Base-by-base conservation (phyloP, 1,140 invertebrate species). In the Sminthurinus signatus region DNA sequence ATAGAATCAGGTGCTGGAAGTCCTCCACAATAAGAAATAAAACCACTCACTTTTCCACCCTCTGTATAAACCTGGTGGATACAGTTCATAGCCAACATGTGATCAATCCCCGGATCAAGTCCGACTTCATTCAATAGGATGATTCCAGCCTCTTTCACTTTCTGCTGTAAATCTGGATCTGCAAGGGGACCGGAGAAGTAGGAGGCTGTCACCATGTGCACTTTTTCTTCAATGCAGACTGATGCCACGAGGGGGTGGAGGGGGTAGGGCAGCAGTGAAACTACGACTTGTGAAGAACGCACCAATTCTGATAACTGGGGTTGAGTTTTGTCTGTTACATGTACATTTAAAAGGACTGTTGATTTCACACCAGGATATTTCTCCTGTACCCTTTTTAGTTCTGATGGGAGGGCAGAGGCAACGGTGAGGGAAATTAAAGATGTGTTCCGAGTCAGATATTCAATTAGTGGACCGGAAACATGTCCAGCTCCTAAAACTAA, bases 401-500 rank as follows among this genome's bases (percentile, higher is more conserved):
- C 91, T 62, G 92, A 87, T 73, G 90, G 89, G 8, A 93, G 79
- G 72, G 89, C 87, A 0, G 92, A 93, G 57, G 86, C 92, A 31
- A 98, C 84, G 4, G 87, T 90, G 21, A 99, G 86, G 21, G 82
- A 81, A 12, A 93, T 79, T 62, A 86, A 73, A 51, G 78, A 86
- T 64, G 84, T 81, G 74, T 96, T 89, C 52, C 89, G 81, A 44
- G 90, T 83, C 2, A 98, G 80, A 78, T 98, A 99, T 74, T 98
- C 93, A 0, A 99, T 88, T 1, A 97, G 78, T 0, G 96, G 96
- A 0, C 86, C 85, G 4, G 90, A 88, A 0, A 99, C 96, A 72
- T 94, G 87, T 5, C 96, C 96, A 52, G 96, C 92, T 0, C 96
- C 96, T 2, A 99, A 78, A 0, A 99, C 86, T 1, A 98, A 80